Evolutionary conservation across 92 coral and sea anemone species (phyloP).

Genomic region (Paramuricea clavata): DNA sequence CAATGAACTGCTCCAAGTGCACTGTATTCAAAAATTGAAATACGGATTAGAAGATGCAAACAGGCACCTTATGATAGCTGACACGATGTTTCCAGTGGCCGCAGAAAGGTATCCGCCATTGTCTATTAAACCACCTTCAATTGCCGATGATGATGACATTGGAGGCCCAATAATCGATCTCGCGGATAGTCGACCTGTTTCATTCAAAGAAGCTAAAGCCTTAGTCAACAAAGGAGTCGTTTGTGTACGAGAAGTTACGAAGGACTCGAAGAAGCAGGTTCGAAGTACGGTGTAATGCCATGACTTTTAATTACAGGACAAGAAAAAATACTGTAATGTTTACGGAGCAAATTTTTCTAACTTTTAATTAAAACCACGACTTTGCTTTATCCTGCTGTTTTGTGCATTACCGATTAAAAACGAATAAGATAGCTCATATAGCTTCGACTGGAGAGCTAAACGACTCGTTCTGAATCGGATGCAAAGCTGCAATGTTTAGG

Average conservation of each 20-base stretch:
- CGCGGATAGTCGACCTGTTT: conserved; percentile 19
- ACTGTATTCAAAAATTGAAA: conserved; percentile 77
- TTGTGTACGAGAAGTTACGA: conserved; percentile 1
- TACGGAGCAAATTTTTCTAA: neutral
- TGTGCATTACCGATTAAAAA: too few relatives aligned
- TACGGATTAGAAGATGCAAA: conserved; percentile 58
- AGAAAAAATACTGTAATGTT: neutral
- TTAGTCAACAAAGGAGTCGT: conserved; percentile 33
- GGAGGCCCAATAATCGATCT: conserved; percentile 15
- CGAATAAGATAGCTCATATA: too few relatives aligned
- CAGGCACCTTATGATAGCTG: conserved; percentile 54
- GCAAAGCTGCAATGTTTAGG: too few relatives aligned
- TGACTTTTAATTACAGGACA: neutral
- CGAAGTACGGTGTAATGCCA: conserved; percentile 15
- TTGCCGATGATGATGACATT: conserved; percentile 76
- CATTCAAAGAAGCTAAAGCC: conserved; percentile 47
- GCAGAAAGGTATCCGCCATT: conserved; percentile 68
- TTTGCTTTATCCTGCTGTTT: too few relatives aligned
- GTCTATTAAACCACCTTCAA: conserved; percentile 80
- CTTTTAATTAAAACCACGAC: too few relatives aligned
- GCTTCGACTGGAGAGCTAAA: too few relatives aligned
- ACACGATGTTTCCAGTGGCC: conserved; percentile 83
- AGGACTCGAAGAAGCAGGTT: conserved; percentile 21
- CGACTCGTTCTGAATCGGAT: too few relatives aligned
- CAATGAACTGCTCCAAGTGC: conserved; percentile 79